Evolutionary conservation across 2,888 invertebrate genomes (phyloP), one percentile per base, ranked within the genome.

Genomic region (Xanthostigma xanthostigma): DNA sequence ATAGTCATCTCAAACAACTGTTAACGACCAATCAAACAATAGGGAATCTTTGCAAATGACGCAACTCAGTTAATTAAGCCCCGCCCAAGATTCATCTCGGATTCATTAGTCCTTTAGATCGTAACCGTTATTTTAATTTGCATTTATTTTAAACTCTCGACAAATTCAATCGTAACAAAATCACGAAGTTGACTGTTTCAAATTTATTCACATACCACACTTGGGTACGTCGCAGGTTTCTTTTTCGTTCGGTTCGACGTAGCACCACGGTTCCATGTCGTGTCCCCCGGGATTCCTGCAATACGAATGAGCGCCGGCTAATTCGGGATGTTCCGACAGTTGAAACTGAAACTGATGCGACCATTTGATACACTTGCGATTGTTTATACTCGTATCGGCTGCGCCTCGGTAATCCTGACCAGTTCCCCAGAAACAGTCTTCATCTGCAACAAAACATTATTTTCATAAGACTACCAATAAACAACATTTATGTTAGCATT

Each of bases 221-320:
- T 85, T 85, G 13, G 85, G 85, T 56, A 97, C 83, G 58, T 85
- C 78, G 67, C 96, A 97, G 49, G 79, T 68, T 63, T 93, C 91
- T 60, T 80, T 81, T 54, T 81, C 79, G 57, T 78, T 77, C 58
- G 81, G 80, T 51, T 79, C 80, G 12, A 84, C 78, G 57, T 80
- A 89, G 68, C 96, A 97, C 89, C 95, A 97, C 0, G 96, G 96
- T 55, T 84, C 83, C 1, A 72, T 63, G 63, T 87, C 84, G 1
- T 76, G 70, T 35, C 83, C 83, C 27, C 86, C 90, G 36, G 96
- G 96, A 68, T 97, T 96, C 52, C 66, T 67, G 65, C 81, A 81
- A 64, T 84, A 93, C 61, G 89, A 92, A 63, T 93, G 92, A 13
- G 85, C 76, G 8, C 84, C 92, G 43, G 85, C 82, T 36, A 96